Conservation (phyloP, 2,113 vertebrate species). For the Mellivora capensis region DNA sequence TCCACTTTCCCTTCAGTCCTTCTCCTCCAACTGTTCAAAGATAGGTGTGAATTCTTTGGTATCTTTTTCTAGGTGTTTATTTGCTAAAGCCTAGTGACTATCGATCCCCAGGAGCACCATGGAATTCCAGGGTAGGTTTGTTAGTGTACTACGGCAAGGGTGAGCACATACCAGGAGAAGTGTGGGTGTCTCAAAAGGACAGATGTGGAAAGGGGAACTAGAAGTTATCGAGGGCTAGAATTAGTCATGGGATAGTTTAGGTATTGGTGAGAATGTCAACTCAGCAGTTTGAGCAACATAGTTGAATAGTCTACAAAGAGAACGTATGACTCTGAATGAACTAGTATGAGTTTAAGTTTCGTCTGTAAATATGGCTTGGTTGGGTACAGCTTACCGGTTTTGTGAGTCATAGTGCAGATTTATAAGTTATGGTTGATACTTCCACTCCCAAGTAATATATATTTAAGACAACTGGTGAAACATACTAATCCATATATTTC, state of each 20-base stretch:
- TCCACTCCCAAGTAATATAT: not conserved
- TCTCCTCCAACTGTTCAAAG: not conserved
- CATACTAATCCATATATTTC: not conserved
- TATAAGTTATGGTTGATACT: not conserved
- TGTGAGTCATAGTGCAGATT: not conserved
- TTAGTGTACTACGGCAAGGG: accelerated
- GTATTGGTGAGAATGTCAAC: not conserved
- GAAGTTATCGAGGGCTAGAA: not conserved
- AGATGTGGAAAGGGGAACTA: not conserved
- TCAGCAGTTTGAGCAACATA: not conserved
- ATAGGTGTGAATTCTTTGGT: not conserved
- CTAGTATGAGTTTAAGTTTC: not conserved
- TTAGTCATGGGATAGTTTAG: not conserved
- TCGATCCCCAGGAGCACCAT: not conserved
- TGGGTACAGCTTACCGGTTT: not conserved
- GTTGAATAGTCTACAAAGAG: not conserved
- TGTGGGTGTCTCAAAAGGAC: not conserved
- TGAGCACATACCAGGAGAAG: not conserved
- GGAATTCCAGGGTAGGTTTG: not conserved
- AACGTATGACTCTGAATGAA: not conserved
- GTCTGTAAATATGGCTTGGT: not conserved
- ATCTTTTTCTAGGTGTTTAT: not conserved
- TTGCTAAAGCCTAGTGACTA: not conserved
- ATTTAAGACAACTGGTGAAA: not conserved
- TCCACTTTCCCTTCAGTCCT: not conserved